Conservation (phyloP, 2,888 invertebrate genomes). For the Omphaloscelis lunosa region DNA sequence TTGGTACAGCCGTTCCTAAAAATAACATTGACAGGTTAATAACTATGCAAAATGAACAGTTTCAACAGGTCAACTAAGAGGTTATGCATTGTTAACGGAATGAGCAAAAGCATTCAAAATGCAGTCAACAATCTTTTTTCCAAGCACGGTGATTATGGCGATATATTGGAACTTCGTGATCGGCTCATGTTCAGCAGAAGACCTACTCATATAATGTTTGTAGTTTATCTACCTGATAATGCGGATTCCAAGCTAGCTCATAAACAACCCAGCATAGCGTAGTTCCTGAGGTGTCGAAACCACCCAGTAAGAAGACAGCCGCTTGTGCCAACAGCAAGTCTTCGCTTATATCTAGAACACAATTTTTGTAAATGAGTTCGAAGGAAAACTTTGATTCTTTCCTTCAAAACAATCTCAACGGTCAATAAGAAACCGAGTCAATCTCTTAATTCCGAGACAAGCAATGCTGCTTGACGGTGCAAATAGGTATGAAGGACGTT, state of each 20-base stretch:
- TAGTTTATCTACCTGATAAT: slow-evolving; percentile 70
- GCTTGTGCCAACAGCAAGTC: slow-evolving; percentile 77
- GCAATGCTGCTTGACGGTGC: neutral
- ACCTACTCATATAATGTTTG: neutral
- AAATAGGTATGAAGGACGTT: neutral
- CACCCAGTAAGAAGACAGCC: slow-evolving; percentile 74
- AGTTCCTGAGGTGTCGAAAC: slow-evolving; percentile 74
- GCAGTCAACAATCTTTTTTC: neutral
- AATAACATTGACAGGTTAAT: neutral
- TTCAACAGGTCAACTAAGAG: neutral
- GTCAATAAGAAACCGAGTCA: neutral
- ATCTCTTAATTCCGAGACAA: neutral
- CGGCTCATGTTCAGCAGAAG: neutral
- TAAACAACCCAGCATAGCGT: slow-evolving; percentile 67
- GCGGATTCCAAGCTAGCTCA: slow-evolving; percentile 73
- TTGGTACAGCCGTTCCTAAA: slow-evolving; percentile 74
- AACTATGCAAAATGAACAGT: neutral
- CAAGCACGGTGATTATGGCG: neutral
- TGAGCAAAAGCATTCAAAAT: neutral
- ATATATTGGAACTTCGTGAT: neutral
- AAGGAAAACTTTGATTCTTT: neutral
- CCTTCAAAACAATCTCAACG: neutral
- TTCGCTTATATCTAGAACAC: slow-evolving; percentile 70
- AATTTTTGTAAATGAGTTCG: neutral
- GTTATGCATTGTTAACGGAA: neutral